Base-by-base conservation (phyloP, 1,140 invertebrate species). In the Drusus annulatus region DNA sequence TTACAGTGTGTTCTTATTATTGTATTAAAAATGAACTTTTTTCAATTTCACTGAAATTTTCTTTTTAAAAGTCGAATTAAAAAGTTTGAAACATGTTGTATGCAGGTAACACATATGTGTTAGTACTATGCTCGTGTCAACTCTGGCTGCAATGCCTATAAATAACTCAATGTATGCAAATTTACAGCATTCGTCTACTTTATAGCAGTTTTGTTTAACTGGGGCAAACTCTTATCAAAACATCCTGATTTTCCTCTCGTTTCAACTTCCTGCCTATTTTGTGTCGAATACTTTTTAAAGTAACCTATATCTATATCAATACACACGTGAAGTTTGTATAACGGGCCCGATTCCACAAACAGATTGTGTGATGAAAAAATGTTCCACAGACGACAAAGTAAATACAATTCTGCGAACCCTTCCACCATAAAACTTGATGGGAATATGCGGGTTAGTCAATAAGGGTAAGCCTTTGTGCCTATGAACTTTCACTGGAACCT, bases 401-500 rank as follows among this genome's bases (percentile, higher is more conserved):
- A 71, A 71, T 71, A 71, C 68, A 71, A 71, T 71, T 71, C 50
- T 45, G 68, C 31, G 15, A 71, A 51, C 68, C 68, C 51, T 71
- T 71, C 51, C 68, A 71, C 31, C 68, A 23, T 50, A 71, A 71
- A 71, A 71, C 45, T 71, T 71, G 68, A 50, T 50, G 68, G n/a
- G 45, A 71, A 71, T 71, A 71, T 71, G 45, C 68, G 68, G 68
- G 68, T 23, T 50, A 65, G 31, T 71, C 68, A 71, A 71, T 71
- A 71, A 36, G 62, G 62, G 21, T 65, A 65, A 65, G 28, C 21
- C 21, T n/a, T 65, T 65, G 10, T 25, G 10, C 16, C 23, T 65
- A 25, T 31, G 21, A 65, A 65, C 62, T 65, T 65, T 65, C 25
- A 25, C 23, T 4, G 28, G 16, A 65, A 65, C 62, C 36, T 45